A percentile compares a stretch with the other conserved stretches of the same genome.
These are phyloP conservation scores for Calycopis cecrops DNA, from an alignment of 1,140 invertebrate genomes.

Conservation along the genomic window DNA sequence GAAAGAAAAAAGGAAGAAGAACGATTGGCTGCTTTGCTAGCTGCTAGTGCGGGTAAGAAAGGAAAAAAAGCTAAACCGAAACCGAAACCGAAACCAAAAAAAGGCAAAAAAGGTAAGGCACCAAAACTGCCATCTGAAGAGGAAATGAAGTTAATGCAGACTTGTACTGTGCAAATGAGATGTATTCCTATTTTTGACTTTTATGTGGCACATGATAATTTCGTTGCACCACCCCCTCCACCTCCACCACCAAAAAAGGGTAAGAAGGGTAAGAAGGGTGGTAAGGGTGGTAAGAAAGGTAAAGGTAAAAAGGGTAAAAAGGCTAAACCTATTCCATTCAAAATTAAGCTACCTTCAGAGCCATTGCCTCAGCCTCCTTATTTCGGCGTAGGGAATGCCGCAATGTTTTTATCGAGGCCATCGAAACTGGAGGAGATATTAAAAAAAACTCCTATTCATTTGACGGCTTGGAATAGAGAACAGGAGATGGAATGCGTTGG, in stretches of 20 bases:
- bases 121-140: constrained; percentile 61
- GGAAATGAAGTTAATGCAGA: constrained; percentile 68
- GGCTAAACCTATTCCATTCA: constrained; percentile 34
- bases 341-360: constrained; percentile 58
- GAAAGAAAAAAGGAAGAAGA: constrained; percentile 51
- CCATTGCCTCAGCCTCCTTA: constrained; percentile 61
- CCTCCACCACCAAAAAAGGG: constrained; percentile 39
- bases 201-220: constrained; percentile 63
- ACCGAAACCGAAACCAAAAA: constrained; percentile 55
- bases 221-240: constrained; percentile 58
- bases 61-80: constrained; percentile 34
- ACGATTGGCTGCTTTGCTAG: constrained; percentile 48
- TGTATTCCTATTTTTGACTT: constrained; percentile 66
- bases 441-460: constrained; percentile 56
- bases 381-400: constrained; percentile 59
- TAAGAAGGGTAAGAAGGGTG: constrained; percentile 41
- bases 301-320: constrained; percentile 39
- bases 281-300: constrained; percentile 33
- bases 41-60: constrained; percentile 48
- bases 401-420: constrained; percentile 61
- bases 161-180: constrained; percentile 62
- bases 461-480: constrained; percentile 65
- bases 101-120: constrained; percentile 60
- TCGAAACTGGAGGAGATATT: constrained; percentile 57
- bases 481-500: constrained; percentile 62